Evolutionary conservation across 2,113 vertebrate species (phyloP).

Genomic region (Caranx ignobilis): DNA sequence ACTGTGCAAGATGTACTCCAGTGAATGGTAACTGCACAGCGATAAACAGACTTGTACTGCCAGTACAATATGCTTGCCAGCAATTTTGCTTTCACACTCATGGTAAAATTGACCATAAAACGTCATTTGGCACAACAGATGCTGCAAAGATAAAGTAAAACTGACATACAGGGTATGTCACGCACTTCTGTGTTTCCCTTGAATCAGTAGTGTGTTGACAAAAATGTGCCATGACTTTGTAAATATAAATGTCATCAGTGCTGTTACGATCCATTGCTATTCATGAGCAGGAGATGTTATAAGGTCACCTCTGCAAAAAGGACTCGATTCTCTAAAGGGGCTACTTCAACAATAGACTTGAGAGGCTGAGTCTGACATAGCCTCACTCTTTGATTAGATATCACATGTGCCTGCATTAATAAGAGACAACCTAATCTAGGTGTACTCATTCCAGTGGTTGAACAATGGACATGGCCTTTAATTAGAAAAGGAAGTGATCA

Average conservation of each 20-base stretch:
- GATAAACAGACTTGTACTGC: slow-evolving; percentile 26
- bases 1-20: slow-evolving; percentile 15
- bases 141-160: slow-evolving; percentile 22
- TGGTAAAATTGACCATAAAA: slow-evolving; percentile 39
- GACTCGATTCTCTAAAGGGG: slow-evolving; percentile 39
- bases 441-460: slow-evolving; percentile 41
- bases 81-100: slow-evolving; percentile 32
- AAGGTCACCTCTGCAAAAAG: slow-evolving; percentile 51
- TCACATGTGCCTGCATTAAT: slow-evolving; percentile 66
- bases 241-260: slow-evolving; percentile 32
- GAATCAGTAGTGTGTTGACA: slow-evolving; percentile 6
- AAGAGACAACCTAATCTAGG: slow-evolving; percentile 52
- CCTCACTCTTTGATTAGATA: slow-evolving; percentile 56
- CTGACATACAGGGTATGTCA: slow-evolving; percentile 1
- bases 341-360: slow-evolving; percentile 42
- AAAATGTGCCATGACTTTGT: slow-evolving; percentile 17
- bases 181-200: slow-evolving; percentile 6
- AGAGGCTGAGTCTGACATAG: slow-evolving; percentile 10
- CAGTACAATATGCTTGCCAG: slow-evolving; percentile 21
- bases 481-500: slow-evolving; percentile 25
- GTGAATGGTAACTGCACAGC: slow-evolving; percentile 18
- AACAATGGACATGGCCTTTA: neutral
- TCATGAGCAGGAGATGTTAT: slow-evolving; percentile 37
- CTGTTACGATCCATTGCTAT: slow-evolving; percentile 31
- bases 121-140: slow-evolving; percentile 47